A percentile compares a stretch with the other conserved stretches of the same genome.
Evolutionary conservation across 2,113 vertebrate species (phyloP).

Genomic region (Rhea pennata): DNA sequence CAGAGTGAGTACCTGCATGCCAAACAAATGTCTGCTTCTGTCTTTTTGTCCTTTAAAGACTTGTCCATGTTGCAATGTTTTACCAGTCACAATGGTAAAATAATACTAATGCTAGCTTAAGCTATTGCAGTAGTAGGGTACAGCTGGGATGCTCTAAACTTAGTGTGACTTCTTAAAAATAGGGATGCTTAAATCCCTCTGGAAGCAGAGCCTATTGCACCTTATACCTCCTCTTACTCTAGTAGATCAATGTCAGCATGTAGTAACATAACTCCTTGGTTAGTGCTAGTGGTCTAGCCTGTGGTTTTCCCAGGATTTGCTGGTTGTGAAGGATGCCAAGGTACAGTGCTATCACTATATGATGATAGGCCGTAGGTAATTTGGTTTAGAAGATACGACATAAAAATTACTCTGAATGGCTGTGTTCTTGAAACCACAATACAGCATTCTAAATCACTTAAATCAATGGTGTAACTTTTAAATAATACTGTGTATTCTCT

Average conservation of each 20-base stretch:
- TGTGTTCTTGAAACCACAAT: background rate
- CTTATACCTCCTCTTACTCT: background rate
- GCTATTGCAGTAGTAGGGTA: background rate
- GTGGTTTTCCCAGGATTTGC: background rate
- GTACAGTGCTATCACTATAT: background rate
- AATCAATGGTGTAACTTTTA: background rate
- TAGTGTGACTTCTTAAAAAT: background rate
- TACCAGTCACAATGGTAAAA: background rate
- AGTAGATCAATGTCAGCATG: rapidly evolving
- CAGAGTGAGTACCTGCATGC: rapidly evolving
- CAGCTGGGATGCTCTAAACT: rapidly evolving
- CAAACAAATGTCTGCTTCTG: background rate
- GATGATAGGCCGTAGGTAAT: background rate
- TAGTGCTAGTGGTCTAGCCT: background rate
- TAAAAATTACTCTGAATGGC: background rate
- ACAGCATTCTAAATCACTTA: background rate
- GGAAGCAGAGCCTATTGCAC: background rate
- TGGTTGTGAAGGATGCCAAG: background rate
- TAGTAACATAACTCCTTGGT: background rate
- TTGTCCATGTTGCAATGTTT: background rate
- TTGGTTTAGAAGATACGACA: background rate
- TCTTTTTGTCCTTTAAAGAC: background rate
- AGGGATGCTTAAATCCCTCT: rapidly evolving
- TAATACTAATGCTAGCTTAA: background rate
- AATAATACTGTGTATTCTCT: background rate